Base-by-base conservation (phyloP, 2,888 invertebrate species). In the Drosophila emarginata region DNA sequence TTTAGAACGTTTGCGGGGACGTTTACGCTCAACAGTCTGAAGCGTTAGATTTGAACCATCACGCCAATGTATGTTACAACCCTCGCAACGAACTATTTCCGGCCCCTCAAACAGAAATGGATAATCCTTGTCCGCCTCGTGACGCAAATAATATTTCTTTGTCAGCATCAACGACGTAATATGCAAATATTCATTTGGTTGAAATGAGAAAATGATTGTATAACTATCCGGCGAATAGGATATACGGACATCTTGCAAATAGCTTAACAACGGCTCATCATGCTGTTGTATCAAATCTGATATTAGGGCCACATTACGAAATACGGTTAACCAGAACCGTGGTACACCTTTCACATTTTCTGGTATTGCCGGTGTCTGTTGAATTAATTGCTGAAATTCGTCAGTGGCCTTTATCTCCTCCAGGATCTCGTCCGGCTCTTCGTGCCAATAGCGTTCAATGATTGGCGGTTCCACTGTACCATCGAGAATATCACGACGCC, bases 61-160 rank as follows among this genome's bases (percentile, higher is more conserved):
- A 0, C 79, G 79, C 84, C 84, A 84, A 9, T 79, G 79, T 15
- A 84, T 82, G 45, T 80, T 72, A 23, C 84, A 84, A 37, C 84
- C 84, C 67, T 84, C 83, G 59, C 84, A 84, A 9, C 85, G 74
- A 7, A 85, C 75, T 9, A 83, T 80, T 53, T 84, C 85, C 1
- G 85, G 82, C 0, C 84, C 84, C 67, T 85, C 85, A 52, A 82
- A 84, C 63, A 72, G 61, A 15, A 83, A 84, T 0, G 85, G 85
- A 57, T 67, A 85, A 1, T 79, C 72, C 26, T 76, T 67, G 37
- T 83, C 80, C n/a, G 84, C 83, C 59, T 74, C 70, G 26, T 83
- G 83, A 11, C 81, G 80, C 40, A 84, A 26, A 12, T 74, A 73
- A n/a, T 84, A 84, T 4, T 74, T 70, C 18, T 84, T 84, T 26